Percentiles rank a stretch among this genome's conserved stretches.
These are phyloP conservation scores for Mesaphorura yosii DNA, from an alignment of 1,140 invertebrate species.

Conservation along the genomic window DNA sequence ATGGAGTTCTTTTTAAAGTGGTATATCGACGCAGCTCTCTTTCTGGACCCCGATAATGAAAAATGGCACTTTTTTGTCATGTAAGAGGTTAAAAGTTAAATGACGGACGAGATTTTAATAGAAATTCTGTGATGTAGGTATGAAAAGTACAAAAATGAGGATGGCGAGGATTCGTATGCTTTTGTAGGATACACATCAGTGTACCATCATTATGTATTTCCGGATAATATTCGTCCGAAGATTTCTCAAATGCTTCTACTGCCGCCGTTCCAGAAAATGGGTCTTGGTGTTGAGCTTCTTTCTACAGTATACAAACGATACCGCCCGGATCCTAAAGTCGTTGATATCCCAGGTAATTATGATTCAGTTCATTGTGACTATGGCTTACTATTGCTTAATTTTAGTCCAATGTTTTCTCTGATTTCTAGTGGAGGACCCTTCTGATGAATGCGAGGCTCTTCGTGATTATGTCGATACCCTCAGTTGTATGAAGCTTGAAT, in stretches of 20 bases:
- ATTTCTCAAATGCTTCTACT: slow-evolving; percentile 84
- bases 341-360: slow-evolving; percentile 71
- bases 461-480: slow-evolving; percentile 78
- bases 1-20: slow-evolving; percentile 86
- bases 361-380: neutral
- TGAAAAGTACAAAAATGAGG: slow-evolving; percentile 59
- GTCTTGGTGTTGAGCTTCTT: slow-evolving; percentile 64
- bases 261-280: slow-evolving; percentile 75
- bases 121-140: slow-evolving; percentile 61
- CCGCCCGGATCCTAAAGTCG: slow-evolving; percentile 51
- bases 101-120: too few species aligned
- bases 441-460: slow-evolving; percentile 70
- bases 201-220: slow-evolving; percentile 92
- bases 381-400: neutral
- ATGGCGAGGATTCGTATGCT: slow-evolving; percentile 54
- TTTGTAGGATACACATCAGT: slow-evolving; percentile 78
- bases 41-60: slow-evolving; percentile 83
- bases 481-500: slow-evolving; percentile 55
- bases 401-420: slow-evolving; percentile 21
- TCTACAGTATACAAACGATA: slow-evolving; percentile 68
- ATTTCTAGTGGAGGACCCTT: slow-evolving; percentile 74
- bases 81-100: slow-evolving; percentile 48
- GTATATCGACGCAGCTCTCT: slow-evolving; percentile 88
- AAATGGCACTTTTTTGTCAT: slow-evolving; percentile 83
- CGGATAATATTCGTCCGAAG: slow-evolving; percentile 66